Percentiles rank a stretch among this genome's conserved stretches.
phyloP scores from a whole-genome alignment of 2,888 invertebrate genomes.

The Pasiphila rectangulata region DNA sequence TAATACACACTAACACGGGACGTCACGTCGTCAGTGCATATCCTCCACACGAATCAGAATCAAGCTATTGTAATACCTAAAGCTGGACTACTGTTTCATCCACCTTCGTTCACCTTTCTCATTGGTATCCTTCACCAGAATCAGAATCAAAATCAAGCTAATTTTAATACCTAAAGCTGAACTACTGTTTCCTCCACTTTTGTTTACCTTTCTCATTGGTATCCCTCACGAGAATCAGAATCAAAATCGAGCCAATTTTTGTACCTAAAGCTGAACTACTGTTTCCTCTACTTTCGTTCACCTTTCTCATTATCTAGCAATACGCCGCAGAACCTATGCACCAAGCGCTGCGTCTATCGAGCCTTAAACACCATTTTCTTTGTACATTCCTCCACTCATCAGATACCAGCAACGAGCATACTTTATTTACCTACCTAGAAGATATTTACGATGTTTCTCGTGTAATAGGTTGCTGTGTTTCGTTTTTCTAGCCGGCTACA shows the following conservation, averaged over 20 bases:
- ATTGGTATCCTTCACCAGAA: too few relatives aligned
- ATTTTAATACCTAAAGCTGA: too few relatives aligned
- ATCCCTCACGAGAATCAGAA: too few relatives aligned
- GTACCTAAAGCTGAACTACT: constrained; percentile 6
- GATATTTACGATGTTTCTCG: constrained; percentile 74
- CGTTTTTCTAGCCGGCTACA: constrained; percentile 64
- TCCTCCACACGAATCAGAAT: too few relatives aligned
- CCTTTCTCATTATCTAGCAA: constrained; percentile 69
- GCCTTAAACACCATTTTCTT: constrained; percentile 71
- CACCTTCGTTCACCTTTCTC: too few relatives aligned
- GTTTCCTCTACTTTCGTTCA: not conserved
- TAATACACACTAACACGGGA: too few relatives aligned
- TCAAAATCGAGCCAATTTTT: not conserved
- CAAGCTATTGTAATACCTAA: too few relatives aligned
- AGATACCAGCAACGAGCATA: constrained; percentile 65
- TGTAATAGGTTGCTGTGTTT: constrained; percentile 71
- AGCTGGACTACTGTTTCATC: too few relatives aligned
- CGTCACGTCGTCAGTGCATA: too few relatives aligned
- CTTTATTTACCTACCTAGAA: constrained; percentile 75
- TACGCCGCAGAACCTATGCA: constrained; percentile 70
- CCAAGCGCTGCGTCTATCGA: constrained; percentile 66
- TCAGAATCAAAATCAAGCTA: too few relatives aligned
- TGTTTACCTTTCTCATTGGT: too few relatives aligned
- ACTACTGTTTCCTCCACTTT: too few relatives aligned
- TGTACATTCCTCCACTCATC: constrained; percentile 65